phyloP scores from a whole-genome alignment of 2,113 vertebrate genomes.

The Solenodon paradoxus region DNA sequence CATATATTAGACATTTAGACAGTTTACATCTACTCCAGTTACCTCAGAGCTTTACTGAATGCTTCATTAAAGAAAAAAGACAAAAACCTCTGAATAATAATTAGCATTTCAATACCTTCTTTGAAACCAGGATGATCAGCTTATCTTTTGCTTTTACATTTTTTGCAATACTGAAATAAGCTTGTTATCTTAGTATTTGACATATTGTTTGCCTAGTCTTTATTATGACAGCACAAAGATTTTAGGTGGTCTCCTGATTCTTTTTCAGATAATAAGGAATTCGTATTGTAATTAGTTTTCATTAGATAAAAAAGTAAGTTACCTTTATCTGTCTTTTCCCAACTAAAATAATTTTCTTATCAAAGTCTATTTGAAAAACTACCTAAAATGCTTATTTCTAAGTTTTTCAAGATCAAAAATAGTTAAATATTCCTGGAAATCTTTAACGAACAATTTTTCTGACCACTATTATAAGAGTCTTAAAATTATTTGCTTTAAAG shows the following conservation, averaged over 20 bases:
- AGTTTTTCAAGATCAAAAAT: background rate
- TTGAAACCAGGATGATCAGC: background rate
- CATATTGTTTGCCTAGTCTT: background rate
- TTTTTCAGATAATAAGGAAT: background rate
- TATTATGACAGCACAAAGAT: background rate
- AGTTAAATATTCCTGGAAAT: background rate
- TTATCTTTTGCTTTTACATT: background rate
- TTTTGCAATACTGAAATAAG: background rate
- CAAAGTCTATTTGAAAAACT: constrained; percentile 7
- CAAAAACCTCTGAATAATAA: background rate
- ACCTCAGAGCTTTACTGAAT: background rate
- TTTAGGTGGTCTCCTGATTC: background rate
- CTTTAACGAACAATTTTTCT: constrained; percentile 19
- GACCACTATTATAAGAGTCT: background rate
- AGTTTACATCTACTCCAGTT: background rate
- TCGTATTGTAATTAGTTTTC: background rate
- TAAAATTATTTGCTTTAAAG: background rate
- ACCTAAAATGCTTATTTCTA: background rate
- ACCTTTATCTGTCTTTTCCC: background rate
- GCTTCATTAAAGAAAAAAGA: background rate
- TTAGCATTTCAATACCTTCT: background rate
- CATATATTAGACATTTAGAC: background rate
- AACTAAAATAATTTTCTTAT: background rate
- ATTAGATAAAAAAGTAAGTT: background rate
- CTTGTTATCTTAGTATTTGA: background rate